These are phyloP conservation scores for Stigmatopora nigra DNA, from an alignment of 2,113 vertebrate genomes.

Conservation along the genomic window DNA sequence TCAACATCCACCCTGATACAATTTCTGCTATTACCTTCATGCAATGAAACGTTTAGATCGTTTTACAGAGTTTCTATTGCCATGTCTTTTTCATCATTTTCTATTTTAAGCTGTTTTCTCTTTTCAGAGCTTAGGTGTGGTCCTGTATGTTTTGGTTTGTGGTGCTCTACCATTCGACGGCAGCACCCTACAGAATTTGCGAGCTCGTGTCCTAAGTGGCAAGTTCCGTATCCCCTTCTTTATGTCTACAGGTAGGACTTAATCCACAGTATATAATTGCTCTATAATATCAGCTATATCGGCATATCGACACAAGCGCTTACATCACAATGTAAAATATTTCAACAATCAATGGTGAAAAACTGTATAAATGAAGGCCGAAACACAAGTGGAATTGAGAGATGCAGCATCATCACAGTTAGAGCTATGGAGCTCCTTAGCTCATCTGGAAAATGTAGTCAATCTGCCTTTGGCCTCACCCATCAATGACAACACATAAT, in stretches of 20 bases:
- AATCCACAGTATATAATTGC: neutral
- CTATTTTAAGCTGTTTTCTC: conserved; percentile 6
- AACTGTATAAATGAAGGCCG: neutral
- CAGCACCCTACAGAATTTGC: conserved; percentile 95
- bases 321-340: neutral
- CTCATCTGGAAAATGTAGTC: too few species aligned
- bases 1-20: neutral
- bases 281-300: neutral
- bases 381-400: neutral
- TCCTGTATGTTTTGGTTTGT: conserved; percentile 93
- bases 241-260: conserved; percentile 90
- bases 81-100: neutral
- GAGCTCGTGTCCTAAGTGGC: conserved; percentile 91
- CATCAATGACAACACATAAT: too few species aligned
- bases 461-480: too few species aligned
- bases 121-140: conserved; percentile 88
- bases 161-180: conserved; percentile 95
- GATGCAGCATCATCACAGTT: too few species aligned
- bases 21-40: too few species aligned
- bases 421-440: too few species aligned
- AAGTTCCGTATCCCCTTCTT: conserved; percentile 99
- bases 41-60: neutral
- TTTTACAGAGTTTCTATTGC: neutral
- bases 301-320: neutral
- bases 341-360: neutral